Evolutionary conservation across 2,888 invertebrate genomes (phyloP).

Genomic region (Melanostoma mellinum): DNA sequence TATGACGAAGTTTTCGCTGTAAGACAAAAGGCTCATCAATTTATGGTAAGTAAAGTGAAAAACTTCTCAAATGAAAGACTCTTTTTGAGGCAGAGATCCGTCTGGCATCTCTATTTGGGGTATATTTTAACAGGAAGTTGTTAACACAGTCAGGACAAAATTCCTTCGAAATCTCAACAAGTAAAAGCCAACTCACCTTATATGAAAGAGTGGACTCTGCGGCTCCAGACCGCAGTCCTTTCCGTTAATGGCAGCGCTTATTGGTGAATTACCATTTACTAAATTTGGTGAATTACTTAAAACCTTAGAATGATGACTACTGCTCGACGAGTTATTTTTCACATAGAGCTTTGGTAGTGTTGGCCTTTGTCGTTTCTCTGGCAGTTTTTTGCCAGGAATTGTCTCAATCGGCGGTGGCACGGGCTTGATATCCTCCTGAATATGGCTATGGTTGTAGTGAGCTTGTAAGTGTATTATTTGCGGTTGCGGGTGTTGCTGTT

Average conservation of each 20-base stretch:
- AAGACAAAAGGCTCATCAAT: too few relatives aligned
- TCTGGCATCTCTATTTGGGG: too few relatives aligned
- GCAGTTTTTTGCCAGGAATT: slow-evolving; percentile 91
- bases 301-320: slow-evolving; percentile 72
- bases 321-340: slow-evolving; percentile 84
- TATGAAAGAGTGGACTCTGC: slow-evolving; percentile 82
- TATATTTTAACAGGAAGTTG: neutral
- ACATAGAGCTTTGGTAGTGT: slow-evolving; percentile 90
- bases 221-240: slow-evolving; percentile 81
- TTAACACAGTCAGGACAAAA: neutral
- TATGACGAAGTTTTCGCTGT: too few relatives aligned
- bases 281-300: slow-evolving; percentile 72
- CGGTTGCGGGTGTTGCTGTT: slow-evolving; percentile 77
- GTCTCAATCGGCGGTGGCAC: slow-evolving; percentile 96
- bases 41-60: too few relatives aligned
- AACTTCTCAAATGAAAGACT: too few relatives aligned
- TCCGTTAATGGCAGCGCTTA: slow-evolving; percentile 84
- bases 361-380: slow-evolving; percentile 89
- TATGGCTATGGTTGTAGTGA: slow-evolving; percentile 83
- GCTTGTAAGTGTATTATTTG: slow-evolving; percentile 73
- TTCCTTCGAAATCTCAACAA: neutral
- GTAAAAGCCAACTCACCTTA: slow-evolving; percentile 77
- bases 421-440: slow-evolving; percentile 87
- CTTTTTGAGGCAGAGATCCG: too few relatives aligned
- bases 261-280: slow-evolving; percentile 84